These are phyloP conservation scores for Apis dorsata DNA, from an alignment of 1,140 invertebrate species.

Conservation along the genomic window DNA sequence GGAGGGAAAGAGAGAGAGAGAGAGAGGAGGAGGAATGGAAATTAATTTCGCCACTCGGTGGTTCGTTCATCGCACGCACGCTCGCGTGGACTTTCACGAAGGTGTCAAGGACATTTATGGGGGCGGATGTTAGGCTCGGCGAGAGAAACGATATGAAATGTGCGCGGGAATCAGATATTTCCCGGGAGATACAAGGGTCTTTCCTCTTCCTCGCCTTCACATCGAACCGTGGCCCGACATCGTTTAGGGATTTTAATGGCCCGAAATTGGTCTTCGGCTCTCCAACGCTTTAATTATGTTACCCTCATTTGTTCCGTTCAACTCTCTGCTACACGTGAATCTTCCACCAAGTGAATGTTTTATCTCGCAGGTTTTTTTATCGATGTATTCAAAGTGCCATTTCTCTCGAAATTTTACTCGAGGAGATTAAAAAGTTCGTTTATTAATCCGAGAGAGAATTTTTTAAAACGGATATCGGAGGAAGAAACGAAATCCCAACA, in stretches of 20 bases:
- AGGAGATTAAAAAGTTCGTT: too few relatives aligned
- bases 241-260: constrained; percentile 69
- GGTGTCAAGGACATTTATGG: constrained; percentile 61
- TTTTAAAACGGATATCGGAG: too few relatives aligned
- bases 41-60: constrained; percentile 25
- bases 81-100: constrained; percentile 46
- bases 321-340: constrained; percentile 39
- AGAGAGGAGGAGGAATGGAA: background rate
- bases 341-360: constrained; percentile 13
- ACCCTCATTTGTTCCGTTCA: constrained; percentile 69
- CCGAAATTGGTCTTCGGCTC: constrained; percentile 59
- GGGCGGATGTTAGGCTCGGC: constrained; percentile 52
- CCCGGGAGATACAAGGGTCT: constrained; percentile 39
- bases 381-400: too few relatives aligned
- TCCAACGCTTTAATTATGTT: constrained; percentile 69
- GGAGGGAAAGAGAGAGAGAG: background rate
- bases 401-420: too few relatives aligned
- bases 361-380: too few relatives aligned
- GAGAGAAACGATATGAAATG: constrained; percentile 19
- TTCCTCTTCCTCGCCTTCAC: background rate
- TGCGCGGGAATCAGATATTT: constrained; percentile 57
- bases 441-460: too few relatives aligned
- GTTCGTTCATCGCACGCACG: constrained; percentile 19
- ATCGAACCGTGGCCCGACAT: constrained; percentile 26
- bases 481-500: too few relatives aligned